Evolutionary conservation across 2,797 vertebrate species (phyloP).

Genomic region (Mionectes olivaceus): DNA sequence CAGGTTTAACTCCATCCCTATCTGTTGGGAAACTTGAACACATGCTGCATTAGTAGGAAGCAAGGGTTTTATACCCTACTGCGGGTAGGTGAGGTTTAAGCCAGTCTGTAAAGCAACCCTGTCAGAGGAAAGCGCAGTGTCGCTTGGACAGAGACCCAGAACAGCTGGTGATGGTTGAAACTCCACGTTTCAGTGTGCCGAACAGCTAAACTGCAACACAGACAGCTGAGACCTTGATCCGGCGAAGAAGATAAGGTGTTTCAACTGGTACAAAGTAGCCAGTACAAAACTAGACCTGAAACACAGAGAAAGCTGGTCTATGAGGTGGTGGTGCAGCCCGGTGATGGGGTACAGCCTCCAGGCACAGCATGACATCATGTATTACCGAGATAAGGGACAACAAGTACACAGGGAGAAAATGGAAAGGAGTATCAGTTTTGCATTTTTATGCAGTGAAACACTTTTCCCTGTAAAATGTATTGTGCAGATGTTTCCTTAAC

Average conservation of each 20-base stretch:
- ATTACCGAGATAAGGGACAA: not conserved
- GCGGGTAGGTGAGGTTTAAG: not conserved
- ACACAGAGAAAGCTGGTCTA: not conserved
- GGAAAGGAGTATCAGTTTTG: not conserved
- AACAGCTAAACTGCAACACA: not conserved
- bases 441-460: not conserved
- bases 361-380: rapidly evolving
- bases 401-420: not conserved
- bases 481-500: not conserved
- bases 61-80: not conserved
- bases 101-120: not conserved
- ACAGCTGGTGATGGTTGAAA: not conserved
- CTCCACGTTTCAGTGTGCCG: not conserved
- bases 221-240: not conserved
- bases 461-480: not conserved
- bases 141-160: not conserved
- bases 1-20: not conserved
- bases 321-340: rapidly evolving
- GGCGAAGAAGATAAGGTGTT: not conserved
- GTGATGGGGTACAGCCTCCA: not conserved
- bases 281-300: not conserved
- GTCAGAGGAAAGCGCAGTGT: rapidly evolving
- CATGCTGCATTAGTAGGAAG: not conserved
- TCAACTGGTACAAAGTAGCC: not conserved
- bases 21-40: not conserved